Percentiles rank a stretch among this genome's conserved stretches.
Evolutionary conservation across 2,797 vertebrate species (phyloP).

Genomic region (Pristis pectinata): DNA sequence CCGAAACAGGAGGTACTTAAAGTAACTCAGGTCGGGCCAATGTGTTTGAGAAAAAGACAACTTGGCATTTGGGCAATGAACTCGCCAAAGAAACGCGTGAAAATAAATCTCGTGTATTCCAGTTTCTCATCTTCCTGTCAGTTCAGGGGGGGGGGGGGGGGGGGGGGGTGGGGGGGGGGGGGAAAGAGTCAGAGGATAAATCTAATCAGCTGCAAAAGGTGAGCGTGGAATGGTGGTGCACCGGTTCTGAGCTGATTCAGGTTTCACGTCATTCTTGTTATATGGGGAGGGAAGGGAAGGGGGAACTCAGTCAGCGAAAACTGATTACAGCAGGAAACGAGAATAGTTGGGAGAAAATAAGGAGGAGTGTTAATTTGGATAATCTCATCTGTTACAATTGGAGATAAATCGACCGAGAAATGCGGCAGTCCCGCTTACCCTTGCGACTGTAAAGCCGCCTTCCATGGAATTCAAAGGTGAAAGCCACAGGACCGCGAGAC

Average conservation of each 20-base stretch:
- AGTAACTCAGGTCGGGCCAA: background rate
- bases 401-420: too few species aligned
- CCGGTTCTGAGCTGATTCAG: background rate
- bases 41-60: background rate
- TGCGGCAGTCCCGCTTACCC: background rate
- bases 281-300: background rate
- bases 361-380: background rate
- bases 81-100: background rate
- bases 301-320: background rate
- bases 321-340: background rate
- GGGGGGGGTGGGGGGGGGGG: too few species aligned
- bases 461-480: background rate
- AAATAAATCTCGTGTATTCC: background rate
- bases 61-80: background rate
- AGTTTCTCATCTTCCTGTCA: background rate
- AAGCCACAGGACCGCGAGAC: background rate
- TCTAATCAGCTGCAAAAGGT: background rate
- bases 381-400: background rate
- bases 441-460: too few species aligned
- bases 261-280: background rate
- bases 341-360: background rate
- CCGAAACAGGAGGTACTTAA: background rate
- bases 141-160: background rate
- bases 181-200: background rate
- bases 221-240: background rate